Conservation (phyloP, 2,113 vertebrate genomes). For the Brevimyrus niger region DNA sequence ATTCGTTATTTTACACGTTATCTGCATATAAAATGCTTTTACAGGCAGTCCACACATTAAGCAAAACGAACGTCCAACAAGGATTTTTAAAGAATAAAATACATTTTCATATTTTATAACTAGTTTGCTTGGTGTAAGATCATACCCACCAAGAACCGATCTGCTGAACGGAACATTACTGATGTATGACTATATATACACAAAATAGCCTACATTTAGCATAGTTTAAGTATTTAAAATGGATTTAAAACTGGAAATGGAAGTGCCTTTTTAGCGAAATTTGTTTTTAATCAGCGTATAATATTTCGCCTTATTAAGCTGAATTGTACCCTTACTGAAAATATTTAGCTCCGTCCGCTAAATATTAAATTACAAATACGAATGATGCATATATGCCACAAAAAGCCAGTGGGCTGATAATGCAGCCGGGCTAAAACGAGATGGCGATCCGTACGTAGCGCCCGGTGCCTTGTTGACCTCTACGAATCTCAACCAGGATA, state of each 20-base stretch:
- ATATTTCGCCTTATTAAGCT: background rate
- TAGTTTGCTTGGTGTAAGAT: background rate
- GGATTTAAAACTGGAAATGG: background rate
- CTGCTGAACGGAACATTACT: background rate
- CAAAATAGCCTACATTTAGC: background rate
- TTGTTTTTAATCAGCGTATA: background rate
- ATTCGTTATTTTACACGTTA: background rate
- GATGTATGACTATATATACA: background rate
- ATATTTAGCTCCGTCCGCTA: background rate
- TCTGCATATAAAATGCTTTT: background rate
- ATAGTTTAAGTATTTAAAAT: background rate
- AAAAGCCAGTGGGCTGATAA: background rate
- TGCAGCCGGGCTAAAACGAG: background rate
- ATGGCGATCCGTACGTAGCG: background rate
- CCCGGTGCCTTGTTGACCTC: slow-evolving; percentile 18
- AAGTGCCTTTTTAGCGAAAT: background rate
- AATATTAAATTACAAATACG: background rate
- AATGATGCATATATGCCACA: background rate
- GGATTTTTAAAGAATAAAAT: background rate
- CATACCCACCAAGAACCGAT: background rate
- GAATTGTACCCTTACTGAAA: background rate
- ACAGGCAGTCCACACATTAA: background rate
- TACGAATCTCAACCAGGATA: slow-evolving; percentile 2
- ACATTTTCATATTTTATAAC: background rate
- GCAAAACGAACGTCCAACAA: background rate